Evolutionary conservation across 2,113 vertebrate genomes (phyloP).

Genomic region (Ceyx melanurus): DNA sequence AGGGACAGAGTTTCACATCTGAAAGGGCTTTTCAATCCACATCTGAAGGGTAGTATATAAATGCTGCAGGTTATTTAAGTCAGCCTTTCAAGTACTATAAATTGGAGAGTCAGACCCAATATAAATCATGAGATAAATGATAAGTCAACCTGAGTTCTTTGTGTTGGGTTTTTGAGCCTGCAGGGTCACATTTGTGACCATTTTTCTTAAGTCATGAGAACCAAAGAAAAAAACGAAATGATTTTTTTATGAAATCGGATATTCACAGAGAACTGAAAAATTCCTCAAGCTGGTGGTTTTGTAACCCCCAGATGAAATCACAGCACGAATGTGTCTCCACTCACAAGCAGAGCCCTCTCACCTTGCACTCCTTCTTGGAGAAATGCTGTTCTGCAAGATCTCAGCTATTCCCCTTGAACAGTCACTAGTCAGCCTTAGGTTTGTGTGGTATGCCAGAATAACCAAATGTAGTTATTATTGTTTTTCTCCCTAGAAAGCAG

Average conservation of each 20-base stretch:
- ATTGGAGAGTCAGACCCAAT: background rate
- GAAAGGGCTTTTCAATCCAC: constrained; percentile 34
- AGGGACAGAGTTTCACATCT: background rate
- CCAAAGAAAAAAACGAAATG: background rate
- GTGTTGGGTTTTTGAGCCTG: background rate
- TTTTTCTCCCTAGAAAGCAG: background rate
- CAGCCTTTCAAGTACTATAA: constrained; percentile 25
- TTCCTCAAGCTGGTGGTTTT: rapidly evolving
- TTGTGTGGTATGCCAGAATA: background rate
- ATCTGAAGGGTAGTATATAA: constrained; percentile 17
- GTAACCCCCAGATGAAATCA: background rate
- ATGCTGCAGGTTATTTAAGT: constrained; percentile 41
- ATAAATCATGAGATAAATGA: constrained; percentile 42
- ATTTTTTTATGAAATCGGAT: background rate
- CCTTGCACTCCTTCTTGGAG: background rate
- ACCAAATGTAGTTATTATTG: background rate
- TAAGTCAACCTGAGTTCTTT: background rate
- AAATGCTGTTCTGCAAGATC: background rate
- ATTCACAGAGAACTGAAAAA: background rate
- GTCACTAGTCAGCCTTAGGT: background rate
- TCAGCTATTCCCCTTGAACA: background rate
- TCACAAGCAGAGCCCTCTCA: rapidly evolving
- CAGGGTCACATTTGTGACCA: background rate
- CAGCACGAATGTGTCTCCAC: background rate
- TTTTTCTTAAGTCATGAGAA: background rate